Percentiles rank a stretch among this genome's conserved stretches.
phyloP scores from a whole-genome alignment of 2,113 vertebrate species.

The Equus przewalskii region DNA sequence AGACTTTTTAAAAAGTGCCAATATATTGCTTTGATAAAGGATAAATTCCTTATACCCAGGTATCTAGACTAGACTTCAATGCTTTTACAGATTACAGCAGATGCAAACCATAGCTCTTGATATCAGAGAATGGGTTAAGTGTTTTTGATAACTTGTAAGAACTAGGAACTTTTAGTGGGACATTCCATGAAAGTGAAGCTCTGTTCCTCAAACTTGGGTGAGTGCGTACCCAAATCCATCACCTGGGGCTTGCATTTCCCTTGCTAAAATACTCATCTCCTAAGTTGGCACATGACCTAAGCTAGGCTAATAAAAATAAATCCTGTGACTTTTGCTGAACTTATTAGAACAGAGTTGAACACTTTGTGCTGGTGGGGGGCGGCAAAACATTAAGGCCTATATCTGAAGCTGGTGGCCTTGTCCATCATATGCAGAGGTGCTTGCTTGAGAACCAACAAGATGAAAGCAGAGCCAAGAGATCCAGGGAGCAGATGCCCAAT shows the following conservation, averaged over 20 bases:
- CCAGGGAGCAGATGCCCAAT: background rate
- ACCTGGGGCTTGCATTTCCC: background rate
- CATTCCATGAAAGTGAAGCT: background rate
- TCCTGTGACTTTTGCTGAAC: background rate
- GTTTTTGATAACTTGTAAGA: background rate
- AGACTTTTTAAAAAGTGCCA: background rate
- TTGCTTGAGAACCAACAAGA: background rate
- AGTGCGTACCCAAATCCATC: rapidly evolving
- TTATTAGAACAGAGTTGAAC: background rate
- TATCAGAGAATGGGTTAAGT: background rate
- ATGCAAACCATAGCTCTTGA: background rate
- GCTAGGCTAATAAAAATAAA: background rate
- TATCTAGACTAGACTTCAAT: background rate
- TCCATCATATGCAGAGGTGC: too few species aligned
- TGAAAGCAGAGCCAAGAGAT: background rate
- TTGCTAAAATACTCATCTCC: background rate
- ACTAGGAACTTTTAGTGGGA: background rate
- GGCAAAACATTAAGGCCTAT: background rate
- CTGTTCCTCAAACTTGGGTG: too few species aligned
- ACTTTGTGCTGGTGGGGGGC: background rate
- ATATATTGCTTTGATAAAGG: background rate
- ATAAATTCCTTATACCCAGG: background rate
- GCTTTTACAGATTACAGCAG: background rate
- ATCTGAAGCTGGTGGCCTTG: background rate
- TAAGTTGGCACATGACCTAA: background rate